Percentiles rank a stretch among this genome's conserved stretches.
These are phyloP conservation scores for Stenurella melanura DNA, from an alignment of 2,888 invertebrate species.

Conservation along the genomic window DNA sequence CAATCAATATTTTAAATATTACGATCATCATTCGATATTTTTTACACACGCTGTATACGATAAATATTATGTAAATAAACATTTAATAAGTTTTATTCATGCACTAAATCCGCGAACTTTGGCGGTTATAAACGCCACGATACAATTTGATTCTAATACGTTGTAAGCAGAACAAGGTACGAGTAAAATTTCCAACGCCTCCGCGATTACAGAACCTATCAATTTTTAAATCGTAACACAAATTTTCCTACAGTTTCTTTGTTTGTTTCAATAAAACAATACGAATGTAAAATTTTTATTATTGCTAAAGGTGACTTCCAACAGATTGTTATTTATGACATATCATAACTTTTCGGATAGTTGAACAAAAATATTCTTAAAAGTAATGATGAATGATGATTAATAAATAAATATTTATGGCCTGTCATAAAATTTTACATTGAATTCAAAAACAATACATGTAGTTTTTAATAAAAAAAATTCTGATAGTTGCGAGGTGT, in stretches of 20 bases:
- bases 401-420: neutral
- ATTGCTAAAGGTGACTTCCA: neutral
- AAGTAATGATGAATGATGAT: neutral
- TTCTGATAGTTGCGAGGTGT: no score
- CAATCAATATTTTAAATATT: no score
- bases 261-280: neutral
- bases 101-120: no score
- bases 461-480: no score
- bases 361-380: neutral
- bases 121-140: no score
- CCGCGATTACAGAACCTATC: neutral
- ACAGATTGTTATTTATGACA: neutral
- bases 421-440: neutral
- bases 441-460: no score
- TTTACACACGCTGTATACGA: no score
- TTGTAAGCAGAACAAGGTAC: neutral
- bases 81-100: no score
- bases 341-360: neutral
- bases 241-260: neutral
- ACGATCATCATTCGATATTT: no score
- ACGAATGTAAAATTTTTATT: neutral
- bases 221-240: neutral
- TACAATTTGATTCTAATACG: neutral
- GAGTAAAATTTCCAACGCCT: slow-evolving; percentile 2
- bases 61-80: neutral